Percentiles rank a stretch among this genome's conserved stretches.
These are phyloP conservation scores for Pipistrellus kuhlii DNA, from an alignment of 2,797 vertebrate species.

Conservation along the genomic window DNA sequence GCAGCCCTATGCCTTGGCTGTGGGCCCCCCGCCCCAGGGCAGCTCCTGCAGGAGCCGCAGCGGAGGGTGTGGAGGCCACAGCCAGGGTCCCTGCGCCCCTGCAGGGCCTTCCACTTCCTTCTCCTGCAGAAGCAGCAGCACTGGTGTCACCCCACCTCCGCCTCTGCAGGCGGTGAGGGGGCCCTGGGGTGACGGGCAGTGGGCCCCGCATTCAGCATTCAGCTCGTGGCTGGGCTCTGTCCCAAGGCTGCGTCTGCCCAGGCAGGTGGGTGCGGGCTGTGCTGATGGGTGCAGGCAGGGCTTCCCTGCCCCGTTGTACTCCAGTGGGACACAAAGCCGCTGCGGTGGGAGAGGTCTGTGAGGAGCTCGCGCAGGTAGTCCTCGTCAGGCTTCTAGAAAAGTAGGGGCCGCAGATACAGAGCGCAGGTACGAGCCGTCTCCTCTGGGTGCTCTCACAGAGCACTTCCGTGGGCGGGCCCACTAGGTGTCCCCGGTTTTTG, in stretches of 20 bases:
- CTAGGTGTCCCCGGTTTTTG: slow-evolving; percentile 99
- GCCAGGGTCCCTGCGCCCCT: slow-evolving; percentile 93
- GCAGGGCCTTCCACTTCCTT: slow-evolving; percentile 98
- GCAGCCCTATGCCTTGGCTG: neutral
- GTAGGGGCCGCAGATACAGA: slow-evolving; percentile 93
- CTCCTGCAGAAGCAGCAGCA: slow-evolving; percentile 99
- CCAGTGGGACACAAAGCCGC: slow-evolving; percentile 97
- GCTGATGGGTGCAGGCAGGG: slow-evolving; percentile 97
- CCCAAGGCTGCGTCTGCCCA: slow-evolving; percentile 92
- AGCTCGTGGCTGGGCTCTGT: slow-evolving; percentile 96
- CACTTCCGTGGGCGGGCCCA: slow-evolving; percentile 95
- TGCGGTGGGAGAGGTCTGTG: slow-evolving; percentile 96
- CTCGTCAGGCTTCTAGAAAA: slow-evolving; percentile 99
- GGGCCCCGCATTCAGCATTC: slow-evolving; percentile 98
- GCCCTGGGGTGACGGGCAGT: slow-evolving; percentile 97
- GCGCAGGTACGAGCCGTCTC: slow-evolving; percentile 97
- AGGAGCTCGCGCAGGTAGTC: slow-evolving; percentile 98
- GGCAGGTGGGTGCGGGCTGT: slow-evolving; percentile 95
- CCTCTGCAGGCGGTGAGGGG: slow-evolving; percentile 95
- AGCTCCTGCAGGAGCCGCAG: neutral
- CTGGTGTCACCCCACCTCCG: slow-evolving; percentile 96
- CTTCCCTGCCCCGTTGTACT: slow-evolving; percentile 99
- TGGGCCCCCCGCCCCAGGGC: neutral
- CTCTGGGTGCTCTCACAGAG: slow-evolving; percentile 99
- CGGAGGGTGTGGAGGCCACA: neutral